Evolutionary conservation across 2,113 vertebrate genomes (phyloP), one percentile per base, ranked within the genome.

Genomic region (Ivindomyrus marchei): DNA sequence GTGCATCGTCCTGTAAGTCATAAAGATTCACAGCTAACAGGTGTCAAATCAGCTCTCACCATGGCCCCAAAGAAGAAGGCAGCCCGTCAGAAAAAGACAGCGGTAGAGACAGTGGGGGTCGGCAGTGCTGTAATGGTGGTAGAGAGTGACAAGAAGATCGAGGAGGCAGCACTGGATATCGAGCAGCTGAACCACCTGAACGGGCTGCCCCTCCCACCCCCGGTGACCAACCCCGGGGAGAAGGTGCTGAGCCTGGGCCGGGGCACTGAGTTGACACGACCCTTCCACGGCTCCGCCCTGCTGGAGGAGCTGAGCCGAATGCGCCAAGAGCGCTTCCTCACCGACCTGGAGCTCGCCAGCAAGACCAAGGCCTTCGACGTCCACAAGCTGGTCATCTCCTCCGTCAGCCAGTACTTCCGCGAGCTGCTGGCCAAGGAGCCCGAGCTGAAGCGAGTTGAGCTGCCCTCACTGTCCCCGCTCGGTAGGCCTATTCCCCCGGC

Each of bases 1-100:
- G 88, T 91, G 83, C 85, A n/a, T 4, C 31, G 62, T 91, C 85
- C 47, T 88, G 45, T 58, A 27, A 50, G 53, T 88, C 17, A 56
- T 31, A 89, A 31, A 49, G 52, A 87, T 19, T 87, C 31, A 52
- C n/a, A 3, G 50, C 50, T n/a, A 83, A 74, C 53, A 88, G 85
- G 53, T 11, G 56, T 42, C 24, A 46, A 90, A 86, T 2, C 21
- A 89, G 47, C 39, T 62, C 19, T 88, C 7, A 27, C 42, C 5
- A 97, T 97, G 97, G 95, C 96, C 36, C 96, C 97, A 24, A 97
- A 97, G 90, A 97, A 95, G 95, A 97, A 97, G 95, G 90, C 90
- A n/a, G n/a, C 94, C 11, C 96, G 95, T 0, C 94, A 92, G 15
- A 96, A 95, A 91, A 96, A 96, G 91, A 45, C 91, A 0, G 84